Conservation (phyloP, 2,888 invertebrate species). For the Allygus modestus region DNA sequence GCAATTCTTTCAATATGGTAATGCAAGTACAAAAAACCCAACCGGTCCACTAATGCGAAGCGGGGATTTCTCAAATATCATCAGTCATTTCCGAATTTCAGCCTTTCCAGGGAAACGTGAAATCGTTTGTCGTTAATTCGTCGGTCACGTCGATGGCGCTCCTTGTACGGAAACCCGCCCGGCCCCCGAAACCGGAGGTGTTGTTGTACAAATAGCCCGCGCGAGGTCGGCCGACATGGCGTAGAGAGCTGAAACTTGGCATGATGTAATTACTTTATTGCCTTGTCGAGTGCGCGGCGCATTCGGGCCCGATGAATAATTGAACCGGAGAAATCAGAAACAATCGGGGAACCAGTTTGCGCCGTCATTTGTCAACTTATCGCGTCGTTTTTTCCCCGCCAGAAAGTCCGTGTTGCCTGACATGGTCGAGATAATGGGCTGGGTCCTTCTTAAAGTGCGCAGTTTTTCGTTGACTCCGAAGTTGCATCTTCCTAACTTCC, state of each 20-base stretch:
- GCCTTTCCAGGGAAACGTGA: constrained; percentile 47
- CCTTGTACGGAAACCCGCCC: constrained; percentile 33
- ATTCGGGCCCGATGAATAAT: constrained; percentile 61
- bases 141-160: background rate
- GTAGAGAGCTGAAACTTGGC: constrained; percentile 16
- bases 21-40: background rate
- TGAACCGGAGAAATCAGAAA: constrained; percentile 60
- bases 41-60: background rate
- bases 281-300: background rate
- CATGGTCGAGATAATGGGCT: constrained; percentile 41
- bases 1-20: constrained; percentile 21
- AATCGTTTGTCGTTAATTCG: constrained; percentile 37
- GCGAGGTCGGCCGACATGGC: constrained; percentile 19
- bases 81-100: constrained; percentile 45
- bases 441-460: background rate
- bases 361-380: constrained; percentile 57
- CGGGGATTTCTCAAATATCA: background rate
- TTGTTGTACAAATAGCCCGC: constrained; percentile 41
- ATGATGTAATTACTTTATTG: constrained; percentile 47
- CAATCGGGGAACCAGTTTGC: constrained; percentile 41
- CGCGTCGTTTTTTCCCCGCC: constrained; percentile 35
- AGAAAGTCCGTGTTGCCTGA: constrained; percentile 5
- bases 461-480: background rate
- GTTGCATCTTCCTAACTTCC: background rate
- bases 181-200: constrained; percentile 41